phyloP scores from a whole-genome alignment of 2,888 invertebrate species.

The Chloromyia formosa region DNA sequence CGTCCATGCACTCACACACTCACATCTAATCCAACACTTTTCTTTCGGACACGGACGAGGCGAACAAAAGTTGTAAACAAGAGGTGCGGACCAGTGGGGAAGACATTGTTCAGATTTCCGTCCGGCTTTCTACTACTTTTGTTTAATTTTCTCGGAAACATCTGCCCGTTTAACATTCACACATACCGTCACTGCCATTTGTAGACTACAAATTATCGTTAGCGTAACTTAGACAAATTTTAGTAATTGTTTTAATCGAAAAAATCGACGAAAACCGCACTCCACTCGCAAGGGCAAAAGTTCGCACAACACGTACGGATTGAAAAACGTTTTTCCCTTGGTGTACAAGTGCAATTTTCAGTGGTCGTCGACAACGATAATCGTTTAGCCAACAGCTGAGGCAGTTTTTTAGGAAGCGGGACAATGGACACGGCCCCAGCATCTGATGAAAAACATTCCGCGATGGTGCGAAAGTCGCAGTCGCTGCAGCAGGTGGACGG shows the following conservation, averaged over 20 bases:
- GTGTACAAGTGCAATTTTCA: too few species aligned
- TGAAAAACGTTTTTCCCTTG: too few species aligned
- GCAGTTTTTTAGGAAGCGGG: background rate
- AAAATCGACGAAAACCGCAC: background rate
- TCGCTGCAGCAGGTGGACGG: conserved; percentile 6
- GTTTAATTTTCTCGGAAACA: background rate
- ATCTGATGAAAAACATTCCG: too few species aligned
- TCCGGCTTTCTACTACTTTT: background rate
- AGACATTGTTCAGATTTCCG: conserved; percentile 16
- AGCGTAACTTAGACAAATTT: background rate
- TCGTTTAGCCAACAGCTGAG: too few species aligned
- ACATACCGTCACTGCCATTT: background rate
- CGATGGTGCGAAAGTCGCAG: background rate
- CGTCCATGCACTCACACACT: too few species aligned
- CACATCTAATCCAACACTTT: background rate
- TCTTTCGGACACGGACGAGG: background rate
- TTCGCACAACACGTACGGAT: too few species aligned
- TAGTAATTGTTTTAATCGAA: background rate
- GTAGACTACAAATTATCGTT: background rate
- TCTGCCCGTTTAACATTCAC: background rate
- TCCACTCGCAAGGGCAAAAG: too few species aligned
- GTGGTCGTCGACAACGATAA: too few species aligned
- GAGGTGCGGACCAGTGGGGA: conserved; percentile 6
- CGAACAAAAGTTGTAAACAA: conserved; percentile 38
- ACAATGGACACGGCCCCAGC: background rate